A percentile compares a stretch with the other conserved stretches of the same genome.
These are phyloP conservation scores for Nemotelus nigrinus DNA, from an alignment of 2,888 invertebrate genomes.

Conservation along the genomic window DNA sequence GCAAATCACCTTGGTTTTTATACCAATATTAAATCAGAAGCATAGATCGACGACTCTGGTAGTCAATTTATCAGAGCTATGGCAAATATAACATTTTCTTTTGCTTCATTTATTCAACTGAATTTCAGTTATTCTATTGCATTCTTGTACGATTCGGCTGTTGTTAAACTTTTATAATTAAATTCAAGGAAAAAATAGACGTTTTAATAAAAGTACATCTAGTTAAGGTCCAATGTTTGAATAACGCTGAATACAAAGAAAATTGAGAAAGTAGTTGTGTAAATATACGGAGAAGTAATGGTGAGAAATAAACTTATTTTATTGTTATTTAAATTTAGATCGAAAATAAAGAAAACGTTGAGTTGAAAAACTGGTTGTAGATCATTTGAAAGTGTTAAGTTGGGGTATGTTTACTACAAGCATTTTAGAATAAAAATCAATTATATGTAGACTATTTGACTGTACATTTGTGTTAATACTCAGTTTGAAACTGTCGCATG, in stretches of 20 bases:
- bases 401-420: no score
- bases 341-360: conserved; percentile 32
- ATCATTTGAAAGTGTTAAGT: no score
- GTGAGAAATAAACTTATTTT: conserved; percentile 21
- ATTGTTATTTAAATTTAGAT: conserved; percentile 44
- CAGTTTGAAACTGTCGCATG: no score
- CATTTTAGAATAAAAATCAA: no score
- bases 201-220: not conserved
- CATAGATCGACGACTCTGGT: not conserved
- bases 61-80: not conserved
- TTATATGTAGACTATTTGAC: no score
- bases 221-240: conserved; percentile 19
- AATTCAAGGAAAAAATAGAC: conserved; percentile 1
- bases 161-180: conserved; percentile 30
- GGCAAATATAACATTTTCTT: not conserved
- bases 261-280: conserved; percentile 20
- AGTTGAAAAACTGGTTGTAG: no score
- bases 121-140: not conserved
- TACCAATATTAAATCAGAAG: no score
- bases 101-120: not conserved
- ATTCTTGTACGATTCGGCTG: conserved; percentile 34
- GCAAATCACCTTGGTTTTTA: no score
- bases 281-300: conserved; percentile 16
- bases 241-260: conserved; percentile 28
- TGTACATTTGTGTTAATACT: no score